Evolutionary conservation across 2,797 vertebrate species (phyloP), one percentile per base, ranked within the genome.

Genomic region (Lindbergichthys nudifrons): DNA sequence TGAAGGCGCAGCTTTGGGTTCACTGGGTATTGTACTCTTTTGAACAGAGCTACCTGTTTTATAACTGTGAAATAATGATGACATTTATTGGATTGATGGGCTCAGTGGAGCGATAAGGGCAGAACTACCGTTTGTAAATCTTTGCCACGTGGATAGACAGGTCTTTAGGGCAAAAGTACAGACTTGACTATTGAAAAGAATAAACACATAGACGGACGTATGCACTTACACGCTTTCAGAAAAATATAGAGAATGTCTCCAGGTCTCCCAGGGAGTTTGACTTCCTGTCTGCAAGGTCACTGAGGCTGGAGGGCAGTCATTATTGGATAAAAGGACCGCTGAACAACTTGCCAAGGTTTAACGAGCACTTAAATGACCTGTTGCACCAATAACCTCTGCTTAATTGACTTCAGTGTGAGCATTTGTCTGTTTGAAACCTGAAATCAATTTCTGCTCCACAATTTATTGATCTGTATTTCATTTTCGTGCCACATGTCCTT

Each of bases 341-440:
- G 67, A 80, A 86, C 53, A 73, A 66, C 71, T 65, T 30, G 81
- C 70, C 75, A 63, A 77, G 62, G 65, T 75, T 87, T 91, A 92
- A 90, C 75, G 76, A 80, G 74, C 41, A 23, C 77, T 70, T 81
- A 77, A 88, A 89, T 80, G 78, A 80, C 53, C 79, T 75, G 79
- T 79, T 75, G 41, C 60, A 66, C 50, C 59, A 73, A 79, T 81
- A 81, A 85, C 51, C 83, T 71, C 65, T 61, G 52, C 10, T 65
- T 86, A 82, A 85, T 80, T 72, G 79, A 87, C 88, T 82, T 57
- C 48, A 70, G 60, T 72, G 71, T 15, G 58, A 79, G 41, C 32
- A 26, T 86, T 82, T 75, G 57, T 82, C 68, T 74, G 42, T 82
- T 77, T 60, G 43, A 26, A 69, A 68, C 81, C 54, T 58, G 59